phyloP scores from a whole-genome alignment of 2,888 invertebrate genomes.

The Parascotia fuliginaria region DNA sequence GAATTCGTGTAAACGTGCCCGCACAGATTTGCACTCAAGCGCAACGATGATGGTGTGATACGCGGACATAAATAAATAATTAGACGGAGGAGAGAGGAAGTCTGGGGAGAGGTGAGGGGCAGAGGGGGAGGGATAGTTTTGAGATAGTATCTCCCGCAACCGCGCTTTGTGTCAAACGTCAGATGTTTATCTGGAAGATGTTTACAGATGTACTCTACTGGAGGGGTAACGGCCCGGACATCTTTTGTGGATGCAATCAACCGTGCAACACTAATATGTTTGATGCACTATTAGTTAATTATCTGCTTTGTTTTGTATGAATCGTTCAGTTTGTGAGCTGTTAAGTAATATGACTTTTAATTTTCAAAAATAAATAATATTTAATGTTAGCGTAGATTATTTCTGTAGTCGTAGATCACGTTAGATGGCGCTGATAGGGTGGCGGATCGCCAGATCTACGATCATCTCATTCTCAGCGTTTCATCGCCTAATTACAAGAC shows the following conservation, averaged over 20 bases:
- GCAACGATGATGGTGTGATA: slow-evolving; percentile 83
- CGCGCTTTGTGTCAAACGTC: slow-evolving; percentile 86
- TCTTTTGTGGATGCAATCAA: slow-evolving; percentile 73
- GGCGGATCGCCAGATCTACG: slow-evolving; percentile 78
- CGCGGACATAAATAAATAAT: slow-evolving; percentile 83
- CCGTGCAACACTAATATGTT: slow-evolving; percentile 70
- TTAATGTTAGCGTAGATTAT: slow-evolving; percentile 47
- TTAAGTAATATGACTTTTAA: slow-evolving; percentile 10
- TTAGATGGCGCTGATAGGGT: slow-evolving; percentile 78
- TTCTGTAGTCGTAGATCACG: slow-evolving; percentile 75
- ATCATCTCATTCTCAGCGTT: slow-evolving; percentile 62
- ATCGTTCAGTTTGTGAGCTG: slow-evolving; percentile 35
- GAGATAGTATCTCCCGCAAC: slow-evolving; percentile 80
- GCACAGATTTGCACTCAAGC: slow-evolving; percentile 75
- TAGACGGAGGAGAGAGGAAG: slow-evolving; percentile 77
- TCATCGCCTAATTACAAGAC: slow-evolving; percentile 70
- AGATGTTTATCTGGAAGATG: slow-evolving; percentile 82
- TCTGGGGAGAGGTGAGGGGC: slow-evolving; percentile 56
- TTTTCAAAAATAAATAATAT: slow-evolving; percentile 21
- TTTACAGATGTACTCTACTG: slow-evolving; percentile 84
- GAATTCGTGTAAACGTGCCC: slow-evolving; percentile 72
- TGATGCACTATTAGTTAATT: slow-evolving; percentile 75
- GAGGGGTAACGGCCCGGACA: slow-evolving; percentile 77
- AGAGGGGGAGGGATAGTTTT: slow-evolving; percentile 71
- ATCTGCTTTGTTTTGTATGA: slow-evolving; percentile 61